Conservation (phyloP, 1,140 invertebrate genomes). For the Hirudo medicinalis region DNA sequence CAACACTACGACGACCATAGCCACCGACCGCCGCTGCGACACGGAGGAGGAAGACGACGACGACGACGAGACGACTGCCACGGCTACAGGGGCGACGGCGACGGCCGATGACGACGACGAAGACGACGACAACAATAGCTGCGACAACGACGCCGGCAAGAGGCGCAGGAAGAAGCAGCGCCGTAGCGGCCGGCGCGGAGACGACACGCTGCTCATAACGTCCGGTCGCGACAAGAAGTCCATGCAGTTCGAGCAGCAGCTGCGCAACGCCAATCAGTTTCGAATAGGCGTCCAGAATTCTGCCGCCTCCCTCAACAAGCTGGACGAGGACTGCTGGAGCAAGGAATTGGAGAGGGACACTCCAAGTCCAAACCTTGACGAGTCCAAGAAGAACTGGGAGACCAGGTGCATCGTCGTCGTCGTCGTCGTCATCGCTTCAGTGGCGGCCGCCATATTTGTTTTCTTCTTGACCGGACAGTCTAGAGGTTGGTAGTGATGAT, state of each 20-base stretch:
- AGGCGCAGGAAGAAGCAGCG: not conserved
- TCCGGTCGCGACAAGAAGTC: not conserved
- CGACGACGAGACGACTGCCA: not conserved
- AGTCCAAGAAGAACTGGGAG: constrained; percentile 3
- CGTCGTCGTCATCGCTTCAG: not conserved
- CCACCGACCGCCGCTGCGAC: too few species aligned
- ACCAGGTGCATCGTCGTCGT: not conserved
- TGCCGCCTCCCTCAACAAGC: not conserved
- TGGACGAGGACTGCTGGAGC: constrained; percentile 2
- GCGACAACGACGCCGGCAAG: not conserved
- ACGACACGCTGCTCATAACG: not conserved
- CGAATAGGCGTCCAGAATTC: not conserved
- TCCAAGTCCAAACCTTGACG: constrained; percentile 1
- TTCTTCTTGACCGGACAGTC: constrained; percentile 2
- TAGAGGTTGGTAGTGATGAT: not conserved
- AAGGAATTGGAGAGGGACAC: constrained; percentile 1
- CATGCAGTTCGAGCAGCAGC: not conserved
- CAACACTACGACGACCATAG: not conserved
- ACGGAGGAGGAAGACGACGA: too few species aligned
- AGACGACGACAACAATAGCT: not conserved
- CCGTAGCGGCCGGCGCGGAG: not conserved
- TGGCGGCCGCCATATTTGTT: not conserved
- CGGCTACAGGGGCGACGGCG: not conserved
- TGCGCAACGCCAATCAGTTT: not conserved
- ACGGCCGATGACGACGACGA: constrained; percentile 9